Percentiles rank a stretch among this genome's conserved stretches.
Conservation (phyloP, 2,797 vertebrate genomes). For the Catamblyrhynchus diadema region DNA sequence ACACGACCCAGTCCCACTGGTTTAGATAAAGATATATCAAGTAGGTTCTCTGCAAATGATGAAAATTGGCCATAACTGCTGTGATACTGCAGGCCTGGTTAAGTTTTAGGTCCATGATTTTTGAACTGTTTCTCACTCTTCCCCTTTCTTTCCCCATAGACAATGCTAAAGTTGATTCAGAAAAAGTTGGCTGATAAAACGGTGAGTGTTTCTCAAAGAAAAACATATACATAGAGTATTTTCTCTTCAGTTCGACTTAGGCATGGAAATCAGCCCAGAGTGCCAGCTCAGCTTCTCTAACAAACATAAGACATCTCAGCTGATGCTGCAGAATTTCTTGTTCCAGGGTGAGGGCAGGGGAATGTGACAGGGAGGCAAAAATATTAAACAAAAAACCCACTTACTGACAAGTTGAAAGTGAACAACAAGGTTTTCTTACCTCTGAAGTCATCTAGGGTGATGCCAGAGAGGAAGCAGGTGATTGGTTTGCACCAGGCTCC, state of each 20-base stretch:
- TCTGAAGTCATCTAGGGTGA: background rate
- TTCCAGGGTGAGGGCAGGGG: background rate
- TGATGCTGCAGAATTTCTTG: background rate
- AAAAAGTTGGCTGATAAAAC: conserved; percentile 92
- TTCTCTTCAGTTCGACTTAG: background rate
- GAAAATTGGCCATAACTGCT: background rate
- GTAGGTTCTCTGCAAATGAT: background rate
- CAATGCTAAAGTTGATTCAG: conserved; percentile 97
- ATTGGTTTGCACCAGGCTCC: background rate
- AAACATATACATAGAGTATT: background rate
- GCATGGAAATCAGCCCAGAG: background rate
- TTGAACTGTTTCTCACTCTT: background rate
- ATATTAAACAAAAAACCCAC: background rate
- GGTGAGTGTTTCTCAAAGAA: conserved; percentile 76
- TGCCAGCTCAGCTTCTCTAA: background rate
- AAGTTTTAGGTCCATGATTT: background rate
- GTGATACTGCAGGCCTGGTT: background rate
- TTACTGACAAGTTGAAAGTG: background rate
- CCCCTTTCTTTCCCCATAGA: conserved; percentile 75
- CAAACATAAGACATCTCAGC: background rate
- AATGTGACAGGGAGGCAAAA: background rate
- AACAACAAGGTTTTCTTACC: conserved; percentile 6
- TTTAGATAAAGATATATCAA: background rate
- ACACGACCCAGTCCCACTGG: background rate
- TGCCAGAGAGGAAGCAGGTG: background rate